Percentiles rank a stretch among this genome's conserved stretches.
phyloP scores from a whole-genome alignment of 1,140 invertebrate genomes.

The Drosophila rhopaloa region DNA sequence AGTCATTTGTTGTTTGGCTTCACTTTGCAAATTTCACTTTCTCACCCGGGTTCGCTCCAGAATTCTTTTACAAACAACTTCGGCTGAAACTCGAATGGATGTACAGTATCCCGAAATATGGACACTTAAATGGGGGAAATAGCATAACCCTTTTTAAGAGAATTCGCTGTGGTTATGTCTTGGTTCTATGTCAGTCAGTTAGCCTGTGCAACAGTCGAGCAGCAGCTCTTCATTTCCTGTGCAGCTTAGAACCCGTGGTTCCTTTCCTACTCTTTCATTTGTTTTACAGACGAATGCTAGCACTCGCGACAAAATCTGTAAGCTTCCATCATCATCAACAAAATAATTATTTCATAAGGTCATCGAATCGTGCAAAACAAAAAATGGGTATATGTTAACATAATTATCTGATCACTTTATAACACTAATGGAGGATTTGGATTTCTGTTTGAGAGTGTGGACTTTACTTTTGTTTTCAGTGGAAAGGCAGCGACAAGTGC shows the following conservation, averaged over 20 bases:
- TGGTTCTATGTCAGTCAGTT: slow-evolving; percentile 13
- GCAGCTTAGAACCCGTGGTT: slow-evolving; percentile 75
- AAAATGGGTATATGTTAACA: too few relatives aligned
- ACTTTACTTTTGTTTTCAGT: neutral
- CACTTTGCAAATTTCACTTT: slow-evolving; percentile 12
- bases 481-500: slow-evolving; percentile 19
- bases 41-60: neutral
- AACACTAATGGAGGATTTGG: neutral
- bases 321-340: too few relatives aligned
- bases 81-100: too few relatives aligned
- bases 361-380: too few relatives aligned
- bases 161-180: slow-evolving; percentile 52
- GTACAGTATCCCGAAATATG: slow-evolving; percentile 9
- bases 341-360: too few relatives aligned
- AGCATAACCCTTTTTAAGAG: slow-evolving; percentile 31
- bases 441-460: neutral
- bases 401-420: too few relatives aligned
- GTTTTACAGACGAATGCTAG: neutral
- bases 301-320: neutral
- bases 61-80: too few relatives aligned
- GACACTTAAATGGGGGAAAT: slow-evolving; percentile 56
- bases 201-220: too few relatives aligned
- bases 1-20: slow-evolving; percentile 62
- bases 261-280: slow-evolving; percentile 44
- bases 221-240: slow-evolving; percentile 77